Base-by-base conservation (phyloP, 2,113 vertebrate species). In the Barnardius zonarius region DNA sequence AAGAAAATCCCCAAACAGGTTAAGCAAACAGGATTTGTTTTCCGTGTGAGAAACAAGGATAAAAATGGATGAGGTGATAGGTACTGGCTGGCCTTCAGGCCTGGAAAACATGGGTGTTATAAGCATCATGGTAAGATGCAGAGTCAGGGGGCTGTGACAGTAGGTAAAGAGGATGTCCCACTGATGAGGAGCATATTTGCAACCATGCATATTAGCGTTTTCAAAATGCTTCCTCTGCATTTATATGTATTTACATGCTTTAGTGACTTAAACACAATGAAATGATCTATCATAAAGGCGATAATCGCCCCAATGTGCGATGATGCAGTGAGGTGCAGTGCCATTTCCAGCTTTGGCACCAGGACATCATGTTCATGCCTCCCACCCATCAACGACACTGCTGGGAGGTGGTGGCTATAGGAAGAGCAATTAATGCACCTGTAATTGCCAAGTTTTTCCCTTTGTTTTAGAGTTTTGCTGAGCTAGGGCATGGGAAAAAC, bases 311-410 rank as follows among this genome's bases (percentile, higher is more conserved):
- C 35, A 10, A 1, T 0, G 9, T 5, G 67, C 2, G 5, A 97
- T 1, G 84, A 1, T 78, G 3, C 90, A 92, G 63, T 74, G 10
- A 98, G 23, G 93, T n/a, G 98, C 97, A 97, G 17, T 98, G 98
- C 91, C 94, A 86, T 88, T 99, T 98, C 94, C 98, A 98, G 35
- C 98, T 98, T 95, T 97, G 99, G 98, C 98, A 43, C 98, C 98
- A 73, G 96, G 98, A 98, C 63, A 95, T 37, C 74, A 2, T 2
- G 1, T 11, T 17, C 59, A 8, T 22, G n/a, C 19, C 23, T 59
- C 24, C 20, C 33, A 20, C 0, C 33, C 0, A 0, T 1, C 23
- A 15, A 13, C 2, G 3, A 0, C 68, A 0, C 3, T 11, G 4
- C 0, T 19, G 31, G 61, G 66, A 57, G 15, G 13, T 4, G 55